Evolutionary conservation across 2,797 vertebrate genomes (phyloP).

Genomic region (Pampus argenteus): DNA sequence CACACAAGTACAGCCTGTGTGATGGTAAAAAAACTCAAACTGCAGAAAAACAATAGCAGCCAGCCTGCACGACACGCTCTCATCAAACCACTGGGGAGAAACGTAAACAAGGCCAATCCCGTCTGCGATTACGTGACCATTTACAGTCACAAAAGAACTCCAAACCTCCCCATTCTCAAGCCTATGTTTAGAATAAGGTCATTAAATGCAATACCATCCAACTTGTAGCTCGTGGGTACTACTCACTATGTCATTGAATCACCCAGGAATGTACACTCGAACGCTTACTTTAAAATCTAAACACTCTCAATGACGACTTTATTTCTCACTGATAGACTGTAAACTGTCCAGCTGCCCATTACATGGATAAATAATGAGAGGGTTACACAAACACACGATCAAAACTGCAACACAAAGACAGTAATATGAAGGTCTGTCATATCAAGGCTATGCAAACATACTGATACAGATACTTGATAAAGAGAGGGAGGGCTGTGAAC

Average conservation of each 20-base stretch:
- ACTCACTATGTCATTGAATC: constrained; percentile 1
- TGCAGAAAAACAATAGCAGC: constrained; percentile 39
- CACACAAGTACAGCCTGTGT: constrained; percentile 8
- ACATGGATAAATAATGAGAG: constrained; percentile 37
- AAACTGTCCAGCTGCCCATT: constrained; percentile 41
- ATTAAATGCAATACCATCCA: constrained; percentile 33
- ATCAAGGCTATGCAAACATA: constrained; percentile 54
- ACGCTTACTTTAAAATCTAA: constrained; percentile 1
- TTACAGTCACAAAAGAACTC: constrained; percentile 69
- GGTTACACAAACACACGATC: constrained; percentile 48
- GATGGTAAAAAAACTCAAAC: constrained; percentile 40
- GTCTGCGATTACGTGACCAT: constrained; percentile 67
- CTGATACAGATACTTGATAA: constrained; percentile 28
- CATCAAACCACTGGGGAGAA: constrained; percentile 65
- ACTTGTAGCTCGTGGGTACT: not conserved
- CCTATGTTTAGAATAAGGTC: constrained; percentile 47
- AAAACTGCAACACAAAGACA: constrained; percentile 37
- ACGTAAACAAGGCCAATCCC: constrained; percentile 70
- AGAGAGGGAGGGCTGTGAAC: constrained; percentile 48
- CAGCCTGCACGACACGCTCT: constrained; percentile 42
- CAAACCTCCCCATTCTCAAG: constrained; percentile 52
- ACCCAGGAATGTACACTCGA: not conserved
- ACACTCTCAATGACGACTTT: constrained; percentile 16
- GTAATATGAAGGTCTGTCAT: constrained; percentile 17
- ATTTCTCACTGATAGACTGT: constrained; percentile 1